Conservation (phyloP, 2,113 vertebrate genomes). For the Muscicapa adusta region DNA sequence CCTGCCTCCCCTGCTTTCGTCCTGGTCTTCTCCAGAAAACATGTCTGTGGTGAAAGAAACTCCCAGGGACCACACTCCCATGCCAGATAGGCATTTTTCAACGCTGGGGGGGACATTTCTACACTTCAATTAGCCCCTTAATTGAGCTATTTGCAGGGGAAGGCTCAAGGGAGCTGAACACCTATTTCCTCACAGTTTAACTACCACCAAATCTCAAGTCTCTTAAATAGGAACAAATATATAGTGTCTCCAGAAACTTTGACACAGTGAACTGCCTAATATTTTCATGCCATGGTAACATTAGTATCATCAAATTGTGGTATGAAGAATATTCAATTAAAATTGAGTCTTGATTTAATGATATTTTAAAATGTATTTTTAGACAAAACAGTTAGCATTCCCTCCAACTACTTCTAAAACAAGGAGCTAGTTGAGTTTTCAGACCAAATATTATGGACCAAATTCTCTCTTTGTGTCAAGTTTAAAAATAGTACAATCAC, state of each 20-base stretch:
- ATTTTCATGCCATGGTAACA: background rate
- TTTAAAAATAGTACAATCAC: background rate
- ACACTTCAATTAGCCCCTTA: constrained; percentile 46
- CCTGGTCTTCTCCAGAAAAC: background rate
- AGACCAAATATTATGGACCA: background rate
- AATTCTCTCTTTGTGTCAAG: background rate
- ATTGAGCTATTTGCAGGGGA: constrained; percentile 45
- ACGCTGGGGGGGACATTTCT: background rate
- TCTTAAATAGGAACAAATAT: constrained; percentile 18
- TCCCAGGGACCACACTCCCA: background rate
- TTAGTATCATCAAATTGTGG: background rate
- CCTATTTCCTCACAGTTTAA: background rate
- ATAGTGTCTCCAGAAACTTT: background rate
- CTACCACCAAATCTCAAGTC: background rate
- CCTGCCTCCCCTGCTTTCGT: background rate
- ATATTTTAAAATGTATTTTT: background rate
- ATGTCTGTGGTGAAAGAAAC: background rate
- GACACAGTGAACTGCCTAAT: background rate
- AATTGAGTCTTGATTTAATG: background rate
- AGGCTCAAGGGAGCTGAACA: background rate
- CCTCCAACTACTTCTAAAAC: background rate
- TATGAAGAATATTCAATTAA: background rate
- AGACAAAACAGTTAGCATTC: background rate
- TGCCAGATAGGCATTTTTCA: constrained; percentile 17
- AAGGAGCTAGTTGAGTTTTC: background rate